phyloP scores from a whole-genome alignment of 2,888 invertebrate species.

The Cheilosia vulpina region DNA sequence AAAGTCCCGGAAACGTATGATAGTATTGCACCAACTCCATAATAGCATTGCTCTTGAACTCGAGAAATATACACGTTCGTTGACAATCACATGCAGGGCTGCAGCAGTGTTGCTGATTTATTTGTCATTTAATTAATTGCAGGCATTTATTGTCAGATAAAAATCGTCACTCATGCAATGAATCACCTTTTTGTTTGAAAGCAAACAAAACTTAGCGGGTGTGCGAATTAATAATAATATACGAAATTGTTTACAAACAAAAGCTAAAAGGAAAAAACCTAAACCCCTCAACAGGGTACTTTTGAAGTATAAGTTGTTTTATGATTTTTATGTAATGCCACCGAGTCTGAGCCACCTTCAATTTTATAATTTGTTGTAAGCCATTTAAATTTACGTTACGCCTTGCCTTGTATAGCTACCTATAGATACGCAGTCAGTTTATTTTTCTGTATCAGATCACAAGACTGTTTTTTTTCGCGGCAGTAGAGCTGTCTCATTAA shows the following conservation, averaged over 20 bases:
- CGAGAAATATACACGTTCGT: constrained; percentile 28
- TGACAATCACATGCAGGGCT: background rate
- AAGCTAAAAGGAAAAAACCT: constrained; percentile 1
- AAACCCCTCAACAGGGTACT: constrained; percentile 4
- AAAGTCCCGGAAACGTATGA: constrained; percentile 24
- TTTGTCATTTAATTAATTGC: constrained; percentile 28
- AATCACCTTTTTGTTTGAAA: constrained; percentile 5
- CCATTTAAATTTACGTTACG: constrained; percentile 1
- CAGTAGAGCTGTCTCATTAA: constrained; percentile 6
- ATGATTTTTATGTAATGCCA: background rate
- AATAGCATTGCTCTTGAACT: constrained; percentile 12
- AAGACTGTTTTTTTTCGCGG: constrained; percentile 18
- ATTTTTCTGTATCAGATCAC: constrained; percentile 11
- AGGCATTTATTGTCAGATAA: constrained; percentile 29
- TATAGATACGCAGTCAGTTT: background rate
- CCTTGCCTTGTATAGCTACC: too few relatives aligned
- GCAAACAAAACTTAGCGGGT: background rate
- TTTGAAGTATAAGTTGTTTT: background rate
- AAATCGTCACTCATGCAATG: constrained; percentile 19
- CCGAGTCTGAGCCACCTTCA: background rate
- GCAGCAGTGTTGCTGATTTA: constrained; percentile 3
- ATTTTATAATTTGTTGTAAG: background rate
- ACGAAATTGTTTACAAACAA: background rate
- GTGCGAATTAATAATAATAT: constrained; percentile 2
- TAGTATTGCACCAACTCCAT: background rate